Percentiles rank a stretch among this genome's conserved stretches.
Evolutionary conservation across 2,113 vertebrate species (phyloP).

Genomic region (Vanacampus margaritifer): DNA sequence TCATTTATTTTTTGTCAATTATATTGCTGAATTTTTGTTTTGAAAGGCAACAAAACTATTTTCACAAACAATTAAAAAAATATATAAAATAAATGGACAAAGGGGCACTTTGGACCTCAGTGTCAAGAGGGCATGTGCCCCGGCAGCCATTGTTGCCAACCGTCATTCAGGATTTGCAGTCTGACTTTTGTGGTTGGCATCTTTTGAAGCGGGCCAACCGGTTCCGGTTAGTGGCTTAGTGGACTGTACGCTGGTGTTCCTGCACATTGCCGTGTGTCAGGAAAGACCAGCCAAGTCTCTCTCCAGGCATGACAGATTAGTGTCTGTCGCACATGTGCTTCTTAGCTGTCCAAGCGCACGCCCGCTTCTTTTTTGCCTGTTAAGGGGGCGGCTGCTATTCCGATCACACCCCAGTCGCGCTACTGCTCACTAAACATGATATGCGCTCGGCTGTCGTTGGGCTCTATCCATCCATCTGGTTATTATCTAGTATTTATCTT

Average conservation of each 20-base stretch:
- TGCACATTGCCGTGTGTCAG: constrained; percentile 58
- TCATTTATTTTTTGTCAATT: too few relatives aligned
- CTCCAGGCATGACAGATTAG: constrained; percentile 42
- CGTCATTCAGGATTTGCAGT: constrained; percentile 3
- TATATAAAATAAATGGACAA: too few relatives aligned
- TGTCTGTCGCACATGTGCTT: constrained; percentile 18
- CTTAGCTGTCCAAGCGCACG: constrained; percentile 9
- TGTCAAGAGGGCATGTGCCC: too few relatives aligned
- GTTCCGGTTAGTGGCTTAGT: constrained; percentile 30
- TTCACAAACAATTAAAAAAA: too few relatives aligned
- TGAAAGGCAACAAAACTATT: too few relatives aligned
- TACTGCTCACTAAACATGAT: not conserved
- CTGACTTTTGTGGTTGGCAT: constrained; percentile 20
- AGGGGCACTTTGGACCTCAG: too few relatives aligned
- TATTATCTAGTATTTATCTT: constrained; percentile 1
- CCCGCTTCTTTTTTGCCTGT: constrained; percentile 14
- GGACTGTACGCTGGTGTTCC: constrained; percentile 43
- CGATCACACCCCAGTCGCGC: constrained; percentile 2
- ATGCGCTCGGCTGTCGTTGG: not conserved
- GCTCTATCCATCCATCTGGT: not conserved
- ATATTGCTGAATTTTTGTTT: too few relatives aligned
- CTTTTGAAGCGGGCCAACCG: constrained; percentile 28
- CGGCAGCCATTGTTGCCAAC: too few relatives aligned
- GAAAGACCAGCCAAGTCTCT: constrained; percentile 47
- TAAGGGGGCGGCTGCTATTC: constrained; percentile 16